Evolutionary conservation across 1,140 invertebrate species (phyloP).

Genomic region (Drosophila tropicalis): DNA sequence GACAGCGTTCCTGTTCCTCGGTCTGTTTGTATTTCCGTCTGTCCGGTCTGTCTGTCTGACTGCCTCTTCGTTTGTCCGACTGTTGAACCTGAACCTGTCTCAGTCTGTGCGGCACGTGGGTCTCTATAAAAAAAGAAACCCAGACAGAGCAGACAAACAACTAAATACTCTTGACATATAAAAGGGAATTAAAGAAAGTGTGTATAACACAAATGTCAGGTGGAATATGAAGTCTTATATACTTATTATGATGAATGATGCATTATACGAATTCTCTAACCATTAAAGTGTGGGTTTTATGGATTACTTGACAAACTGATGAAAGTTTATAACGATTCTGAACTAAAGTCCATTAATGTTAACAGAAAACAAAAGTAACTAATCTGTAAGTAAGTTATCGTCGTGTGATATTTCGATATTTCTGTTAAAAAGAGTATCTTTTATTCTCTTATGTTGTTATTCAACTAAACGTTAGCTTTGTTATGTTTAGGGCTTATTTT

Average conservation of each 20-base stretch:
- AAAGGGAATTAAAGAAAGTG: background rate
- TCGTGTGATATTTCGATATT: conserved; percentile 18
- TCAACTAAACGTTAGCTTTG: too few species aligned
- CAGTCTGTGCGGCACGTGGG: conserved; percentile 21
- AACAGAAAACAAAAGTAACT: background rate
- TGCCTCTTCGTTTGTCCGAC: conserved; percentile 26
- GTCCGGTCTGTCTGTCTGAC: background rate
- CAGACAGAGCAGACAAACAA: conserved; percentile 33
- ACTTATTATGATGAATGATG: conserved; percentile 42
- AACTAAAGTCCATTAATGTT: background rate
- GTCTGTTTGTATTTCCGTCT: conserved; percentile 9
- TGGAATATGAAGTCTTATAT: conserved; percentile 19
- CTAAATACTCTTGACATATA: conserved; percentile 32
- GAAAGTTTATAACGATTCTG: background rate
- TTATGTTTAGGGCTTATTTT: conserved; percentile 45
- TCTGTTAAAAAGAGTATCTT: background rate
- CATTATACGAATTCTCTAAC: background rate
- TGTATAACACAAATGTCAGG: conserved; percentile 15
- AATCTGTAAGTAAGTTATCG: too few species aligned
- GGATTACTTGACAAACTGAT: background rate
- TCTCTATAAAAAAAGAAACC: conserved; percentile 18
- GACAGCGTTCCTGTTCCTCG: conserved; percentile 40
- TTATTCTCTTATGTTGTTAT: background rate
- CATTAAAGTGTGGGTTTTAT: background rate
- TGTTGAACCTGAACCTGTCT: conserved; percentile 41